Evolutionary conservation across 2,797 vertebrate genomes (phyloP), one percentile per base, ranked within the genome.

Genomic region (Phrynocephalus vlangalii): DNA sequence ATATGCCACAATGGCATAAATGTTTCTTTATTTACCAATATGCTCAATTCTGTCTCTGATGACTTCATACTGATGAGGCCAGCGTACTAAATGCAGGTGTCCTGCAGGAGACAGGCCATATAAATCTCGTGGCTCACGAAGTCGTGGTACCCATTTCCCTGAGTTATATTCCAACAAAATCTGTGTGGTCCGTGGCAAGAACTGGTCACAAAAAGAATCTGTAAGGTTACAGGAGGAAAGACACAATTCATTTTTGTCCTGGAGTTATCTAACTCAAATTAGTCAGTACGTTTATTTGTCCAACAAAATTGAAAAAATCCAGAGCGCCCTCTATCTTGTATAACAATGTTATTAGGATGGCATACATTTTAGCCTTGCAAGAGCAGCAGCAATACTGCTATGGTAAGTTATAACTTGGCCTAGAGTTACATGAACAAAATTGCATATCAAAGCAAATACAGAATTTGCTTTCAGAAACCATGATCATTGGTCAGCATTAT

Each of bases 1-100:
- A 88, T 56, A 78, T 10, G 22, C 3, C 63, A 76, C 11, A 85
- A 56, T 20, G 52, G 60, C 56, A 68, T 38, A 82, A 67, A 24
- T 2, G 24, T 77, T 79, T 72, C 18, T n/a, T 76, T 70, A 92
- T 95, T 94, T 94, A 97, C 97, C 95, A 76, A 97, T 96, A 91
- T 97, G 97, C 56, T 94, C 78, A 56, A 97, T 95, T 92, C 94
- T 96, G 79, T 96, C 95, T 86, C 95, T 94, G 78, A 97, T 93
- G 77, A 97, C 96, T 88, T 97, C 95, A 92, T 94, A 97, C 8
- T 97, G 96, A 75, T 96, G 95, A 1, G 96, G 97, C 96, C 97
- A 97, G 60, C 96, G 92, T 63, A 96, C 93, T n/a, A 94, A 88
- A 5, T 92, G 94, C 84, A 96, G 93, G 0, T 94, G 95, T 79